A percentile compares a stretch with the other conserved stretches of the same genome.
These are phyloP conservation scores for Strongylocentrotus purpuratus DNA, from an alignment of 35 echinoderm and acorn worm species.

Conservation along the genomic window DNA sequence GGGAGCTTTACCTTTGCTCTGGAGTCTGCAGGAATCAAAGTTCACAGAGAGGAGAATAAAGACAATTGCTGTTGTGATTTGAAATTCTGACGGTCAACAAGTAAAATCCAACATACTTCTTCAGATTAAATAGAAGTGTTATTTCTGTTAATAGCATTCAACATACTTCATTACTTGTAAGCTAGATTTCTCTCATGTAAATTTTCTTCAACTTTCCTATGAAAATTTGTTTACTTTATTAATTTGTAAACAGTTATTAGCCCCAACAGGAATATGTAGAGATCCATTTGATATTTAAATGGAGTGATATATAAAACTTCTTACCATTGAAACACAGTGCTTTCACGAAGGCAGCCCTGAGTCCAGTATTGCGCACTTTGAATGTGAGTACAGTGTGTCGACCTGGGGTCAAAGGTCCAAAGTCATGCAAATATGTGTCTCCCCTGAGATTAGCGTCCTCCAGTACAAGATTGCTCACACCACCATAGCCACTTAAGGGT, in stretches of 20 bases:
- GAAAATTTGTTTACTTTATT: no score
- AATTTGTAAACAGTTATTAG: no score
- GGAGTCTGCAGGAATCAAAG: constrained; percentile 32
- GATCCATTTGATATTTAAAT: neutral
- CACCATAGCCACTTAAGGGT: constrained; percentile 94
- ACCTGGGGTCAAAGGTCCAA: constrained; percentile 61
- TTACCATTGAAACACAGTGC: constrained; percentile 82
- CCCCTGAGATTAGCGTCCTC: constrained; percentile 66
- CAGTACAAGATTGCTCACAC: constrained; percentile 68
- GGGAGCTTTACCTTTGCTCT: constrained; percentile 67
- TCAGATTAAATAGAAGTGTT: neutral
- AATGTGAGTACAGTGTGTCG: constrained; percentile 46
- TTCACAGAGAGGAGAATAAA: neutral
- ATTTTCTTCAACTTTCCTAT: no score
- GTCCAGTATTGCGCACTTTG: constrained; percentile 78
- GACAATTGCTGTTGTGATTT: neutral
- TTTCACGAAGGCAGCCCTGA: constrained; percentile 95
- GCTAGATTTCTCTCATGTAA: neutral
- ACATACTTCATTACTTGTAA: neutral
- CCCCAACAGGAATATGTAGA: no score
- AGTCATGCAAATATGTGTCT: constrained; percentile 59
- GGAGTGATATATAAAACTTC: neutral
- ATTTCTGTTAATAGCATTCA: neutral
- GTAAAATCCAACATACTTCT: neutral
- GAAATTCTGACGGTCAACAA: neutral